Evolutionary conservation across 2,113 vertebrate species (phyloP).

Genomic region (Pelmatolapia mariae): DNA sequence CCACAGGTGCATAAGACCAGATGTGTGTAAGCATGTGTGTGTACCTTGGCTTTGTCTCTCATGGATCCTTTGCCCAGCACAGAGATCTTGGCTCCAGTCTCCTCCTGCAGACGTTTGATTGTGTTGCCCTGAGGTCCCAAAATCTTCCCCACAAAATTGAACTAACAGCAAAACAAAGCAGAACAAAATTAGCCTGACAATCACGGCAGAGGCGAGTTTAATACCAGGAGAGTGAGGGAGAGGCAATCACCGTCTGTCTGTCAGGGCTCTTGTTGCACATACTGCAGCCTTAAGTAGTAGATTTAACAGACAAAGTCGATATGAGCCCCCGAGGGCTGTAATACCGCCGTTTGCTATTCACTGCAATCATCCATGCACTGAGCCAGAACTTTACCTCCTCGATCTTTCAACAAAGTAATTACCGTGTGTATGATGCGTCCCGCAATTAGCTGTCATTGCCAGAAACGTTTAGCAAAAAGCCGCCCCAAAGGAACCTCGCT

Average conservation of each 20-base stretch:
- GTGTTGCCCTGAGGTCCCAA: constrained; percentile 97
- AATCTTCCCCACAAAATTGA: constrained; percentile 98
- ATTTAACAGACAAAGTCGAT: constrained; percentile 25
- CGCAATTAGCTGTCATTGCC: background rate
- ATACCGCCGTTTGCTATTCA: background rate
- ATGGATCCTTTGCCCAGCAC: constrained; percentile 98
- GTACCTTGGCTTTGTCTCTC: constrained; percentile 97
- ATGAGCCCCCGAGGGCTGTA: background rate
- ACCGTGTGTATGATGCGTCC: background rate
- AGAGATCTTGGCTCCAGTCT: constrained; percentile 98
- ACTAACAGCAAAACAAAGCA: constrained; percentile 69
- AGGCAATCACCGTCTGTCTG: background rate
- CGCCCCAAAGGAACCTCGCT: background rate
- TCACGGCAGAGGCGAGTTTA: background rate
- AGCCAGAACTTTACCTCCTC: background rate
- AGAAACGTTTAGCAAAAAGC: background rate
- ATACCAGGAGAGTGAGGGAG: background rate
- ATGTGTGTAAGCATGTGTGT: background rate
- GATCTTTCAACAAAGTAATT: background rate
- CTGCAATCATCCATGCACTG: background rate
- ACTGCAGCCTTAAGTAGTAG: constrained; percentile 4
- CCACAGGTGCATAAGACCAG: background rate
- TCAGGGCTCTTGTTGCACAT: background rate
- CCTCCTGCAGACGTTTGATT: constrained; percentile 97
- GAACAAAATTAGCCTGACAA: constrained; percentile 1